phyloP scores from a whole-genome alignment of 2,888 invertebrate species.

The Ctenicera cuprea region DNA sequence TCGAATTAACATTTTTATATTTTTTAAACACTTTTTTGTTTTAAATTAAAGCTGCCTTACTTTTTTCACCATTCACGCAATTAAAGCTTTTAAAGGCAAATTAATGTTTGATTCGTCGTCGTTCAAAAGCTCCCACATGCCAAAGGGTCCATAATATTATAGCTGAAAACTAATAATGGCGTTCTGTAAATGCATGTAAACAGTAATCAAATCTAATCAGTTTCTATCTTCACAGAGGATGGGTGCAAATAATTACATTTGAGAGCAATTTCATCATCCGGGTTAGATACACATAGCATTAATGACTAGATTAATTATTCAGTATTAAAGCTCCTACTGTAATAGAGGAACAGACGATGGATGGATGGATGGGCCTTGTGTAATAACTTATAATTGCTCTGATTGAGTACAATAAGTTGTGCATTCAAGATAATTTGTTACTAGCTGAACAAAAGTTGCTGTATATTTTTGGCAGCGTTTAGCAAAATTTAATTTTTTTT shows the following conservation, averaged over 20 bases:
- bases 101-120: not conserved
- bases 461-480: too few relatives aligned
- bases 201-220: slow-evolving; percentile 35
- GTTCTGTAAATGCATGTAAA: slow-evolving; percentile 27
- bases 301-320: slow-evolving; percentile 38
- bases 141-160: not conserved
- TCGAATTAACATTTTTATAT: too few relatives aligned
- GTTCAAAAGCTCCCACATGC: not conserved
- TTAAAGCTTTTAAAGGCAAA: too few relatives aligned
- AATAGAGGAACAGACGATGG: slow-evolving; percentile 7
- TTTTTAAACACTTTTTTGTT: too few relatives aligned
- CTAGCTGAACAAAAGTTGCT: too few relatives aligned
- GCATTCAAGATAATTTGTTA: too few relatives aligned
- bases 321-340: slow-evolving; percentile 28
- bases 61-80: too few relatives aligned
- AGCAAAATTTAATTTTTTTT: too few relatives aligned
- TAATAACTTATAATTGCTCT: slow-evolving; percentile 9
- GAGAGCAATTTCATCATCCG: slow-evolving; percentile 36
- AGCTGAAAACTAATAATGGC: slow-evolving; percentile 27
- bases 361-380: not conserved
- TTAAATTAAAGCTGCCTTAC: too few relatives aligned
- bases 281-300: slow-evolving; percentile 26
- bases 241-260: slow-evolving; percentile 36
- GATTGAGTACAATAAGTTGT: not conserved
- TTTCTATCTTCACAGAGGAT: slow-evolving; percentile 21